Base-by-base conservation (phyloP, 1,140 invertebrate genomes). In the Musca domestica region DNA sequence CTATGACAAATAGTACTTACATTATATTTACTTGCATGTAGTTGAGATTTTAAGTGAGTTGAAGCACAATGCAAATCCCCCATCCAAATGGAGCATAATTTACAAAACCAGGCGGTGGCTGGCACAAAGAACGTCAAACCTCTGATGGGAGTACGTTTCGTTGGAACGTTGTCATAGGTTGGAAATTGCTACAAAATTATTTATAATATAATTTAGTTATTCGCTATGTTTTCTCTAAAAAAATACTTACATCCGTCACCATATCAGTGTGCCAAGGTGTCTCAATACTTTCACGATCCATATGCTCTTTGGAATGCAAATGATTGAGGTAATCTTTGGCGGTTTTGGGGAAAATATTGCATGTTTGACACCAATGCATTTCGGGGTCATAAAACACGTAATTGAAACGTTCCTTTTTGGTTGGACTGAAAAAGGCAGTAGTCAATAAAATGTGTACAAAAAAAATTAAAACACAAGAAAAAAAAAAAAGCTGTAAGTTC, bases 101-200 rank as follows among this genome's bases (percentile, higher is more conserved):
- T 92, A 81, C 93, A 95, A 82, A 92, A 95, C 92, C 92, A 94
- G n/a, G 91, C 91, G 14, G 90, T 90, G 0, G 92, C 89, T 5
- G 92, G 90, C 69, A 92, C 89, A 79, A 94, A 90, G 83, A 94
- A 94, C 77, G 94, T 92, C 48, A 94, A 83, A 17, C 93, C 92
- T 87, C 90, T 89, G 17, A 94, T 93, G 20, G 91, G 91, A 3
- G 90, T 89, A 69, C 91, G 84, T 83, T 92, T 92, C 20, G 85
- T 87, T 23, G 90, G 89, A 7, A 90, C 89, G 70, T 88, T 87
- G 19, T 89, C 86, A 77, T 85, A 86, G 71, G 81, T 87, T 48
- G 89, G 87, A 74, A 90, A 86, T 70, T 90, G 88, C 73, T 84
- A 83, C 19, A 82, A 75, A 70, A 84, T 20, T 49, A n/a, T n/a